phyloP scores from a whole-genome alignment of 1,140 invertebrate genomes.

The Drosophila micromelanica region DNA sequence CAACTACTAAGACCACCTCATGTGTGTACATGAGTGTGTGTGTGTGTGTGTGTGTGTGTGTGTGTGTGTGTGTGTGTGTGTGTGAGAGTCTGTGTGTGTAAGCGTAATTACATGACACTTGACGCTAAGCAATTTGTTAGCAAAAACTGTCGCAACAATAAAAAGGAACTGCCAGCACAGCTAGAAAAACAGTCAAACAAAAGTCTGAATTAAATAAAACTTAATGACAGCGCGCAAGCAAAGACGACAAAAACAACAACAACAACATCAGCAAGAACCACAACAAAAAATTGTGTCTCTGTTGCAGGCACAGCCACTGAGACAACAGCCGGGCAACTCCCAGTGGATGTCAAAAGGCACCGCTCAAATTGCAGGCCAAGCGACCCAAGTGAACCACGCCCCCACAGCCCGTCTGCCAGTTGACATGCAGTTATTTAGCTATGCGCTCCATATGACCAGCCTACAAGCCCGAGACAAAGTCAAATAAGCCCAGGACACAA shows the following conservation, averaged over 20 bases:
- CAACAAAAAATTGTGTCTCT: conserved; percentile 26
- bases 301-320: conserved; percentile 23
- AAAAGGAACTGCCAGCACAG: conserved; percentile 69
- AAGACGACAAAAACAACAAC: conserved; percentile 22
- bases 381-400: conserved; percentile 1
- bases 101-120: conserved; percentile 84
- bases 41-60: conserved; percentile 28
- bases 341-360: conserved; percentile 57
- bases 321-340: conserved; percentile 52
- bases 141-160: conserved; percentile 81
- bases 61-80: no score
- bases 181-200: conserved; percentile 57
- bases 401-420: neutral
- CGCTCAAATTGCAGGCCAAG: conserved; percentile 52
- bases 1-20: conserved; percentile 1
- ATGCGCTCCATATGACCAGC: conserved; percentile 17
- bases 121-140: conserved; percentile 84
- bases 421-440: conserved; percentile 33
- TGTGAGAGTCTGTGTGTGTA: no score
- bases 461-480: conserved; percentile 37
- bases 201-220: conserved; percentile 81
- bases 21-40: conserved; percentile 19
- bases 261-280: neutral
- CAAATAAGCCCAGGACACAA: conserved; percentile 66
- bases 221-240: conserved; percentile 70